Base-by-base conservation (phyloP, 1,140 invertebrate species). In the Aradophagus sp. region DNA sequence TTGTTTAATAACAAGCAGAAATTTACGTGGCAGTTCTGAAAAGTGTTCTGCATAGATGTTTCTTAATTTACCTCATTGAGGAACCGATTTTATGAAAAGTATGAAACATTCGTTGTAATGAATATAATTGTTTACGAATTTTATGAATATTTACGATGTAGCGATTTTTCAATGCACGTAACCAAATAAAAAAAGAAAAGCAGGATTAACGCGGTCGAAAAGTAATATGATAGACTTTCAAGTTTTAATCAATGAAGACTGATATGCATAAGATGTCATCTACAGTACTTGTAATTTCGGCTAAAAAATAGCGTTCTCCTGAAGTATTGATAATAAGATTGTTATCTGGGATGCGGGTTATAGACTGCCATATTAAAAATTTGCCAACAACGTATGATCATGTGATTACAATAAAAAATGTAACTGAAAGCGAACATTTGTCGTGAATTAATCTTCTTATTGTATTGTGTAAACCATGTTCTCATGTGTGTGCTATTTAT, bases 401-500 rank as follows among this genome's bases (percentile, higher is more conserved):
- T 55, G 50, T 65, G 23, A 59, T n/a, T 65, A 16, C 14, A 45
- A 66, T 42, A 29, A 62, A 55, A 34, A 19, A 62, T 53, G 45
- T 58, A 62, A 56, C 16, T 32, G 34, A 26, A 56, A 58, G 11
- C 8, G 8, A 23, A 74, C 63, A 63, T 32, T 55, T 53, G 38
- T 70, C 50, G 38, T 45, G 58, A 65, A 63, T 38, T 75, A 73
- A 61, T 67, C 56, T 67, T 52, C 58, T 36, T 73, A 63, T 73
- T 68, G 53, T 63, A 73, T 66, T 73, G 63, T 68, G 69, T 73
- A 69, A 66, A 71, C 53, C 45, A 73, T 73, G 59, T 69, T 72
- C 52, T 74, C 76, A 68, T 78, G 77, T 79, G 68, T 82, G 79
- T 83, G 77, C 75, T 84, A 84, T 84, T 84, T 82, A 81, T 83